Evolutionary conservation across 2,888 invertebrate genomes (phyloP).

Genomic region (Calephelis perditalis): DNA sequence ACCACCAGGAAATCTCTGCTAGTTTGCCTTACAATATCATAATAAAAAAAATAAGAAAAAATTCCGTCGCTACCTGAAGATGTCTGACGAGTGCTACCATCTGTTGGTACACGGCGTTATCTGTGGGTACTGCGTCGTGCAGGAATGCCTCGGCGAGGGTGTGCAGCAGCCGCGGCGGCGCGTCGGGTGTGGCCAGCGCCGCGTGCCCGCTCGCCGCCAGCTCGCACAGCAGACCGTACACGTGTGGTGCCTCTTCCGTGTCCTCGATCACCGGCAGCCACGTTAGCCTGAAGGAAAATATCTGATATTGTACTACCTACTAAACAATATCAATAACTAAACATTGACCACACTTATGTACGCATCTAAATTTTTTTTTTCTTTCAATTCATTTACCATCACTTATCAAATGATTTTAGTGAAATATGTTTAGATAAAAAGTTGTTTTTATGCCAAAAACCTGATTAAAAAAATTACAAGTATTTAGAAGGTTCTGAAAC

Average conservation of each 20-base stretch:
- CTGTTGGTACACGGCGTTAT: slow-evolving; percentile 85
- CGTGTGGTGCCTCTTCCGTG: slow-evolving; percentile 95
- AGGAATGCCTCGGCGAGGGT: slow-evolving; percentile 95
- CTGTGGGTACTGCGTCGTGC: slow-evolving; percentile 87
- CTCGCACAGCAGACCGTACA: slow-evolving; percentile 97
- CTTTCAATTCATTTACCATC: too few relatives aligned
- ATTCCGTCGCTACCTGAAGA: slow-evolving; percentile 81
- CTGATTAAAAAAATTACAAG: too few relatives aligned
- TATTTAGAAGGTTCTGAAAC: too few relatives aligned
- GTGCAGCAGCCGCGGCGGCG: slow-evolving; percentile 91
- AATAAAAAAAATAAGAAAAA: too few relatives aligned
- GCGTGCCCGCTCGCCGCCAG: slow-evolving; percentile 95
- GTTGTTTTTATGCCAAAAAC: too few relatives aligned
- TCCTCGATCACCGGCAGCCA: slow-evolving; percentile 99
- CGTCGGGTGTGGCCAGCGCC: slow-evolving; percentile 89
- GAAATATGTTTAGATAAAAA: too few relatives aligned
- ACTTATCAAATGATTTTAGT: too few relatives aligned
- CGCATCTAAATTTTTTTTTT: too few relatives aligned
- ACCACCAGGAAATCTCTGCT: too few relatives aligned
- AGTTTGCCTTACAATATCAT: too few relatives aligned
- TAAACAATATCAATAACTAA: too few relatives aligned
- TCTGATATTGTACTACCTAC: not conserved
- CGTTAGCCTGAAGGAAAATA: slow-evolving; percentile 78
- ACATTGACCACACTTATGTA: too few relatives aligned
- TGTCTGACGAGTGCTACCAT: slow-evolving; percentile 91